Evolutionary conservation across 2,888 invertebrate genomes (phyloP), one percentile per base, ranked within the genome.

Genomic region (Orthonychiurus folsomi): DNA sequence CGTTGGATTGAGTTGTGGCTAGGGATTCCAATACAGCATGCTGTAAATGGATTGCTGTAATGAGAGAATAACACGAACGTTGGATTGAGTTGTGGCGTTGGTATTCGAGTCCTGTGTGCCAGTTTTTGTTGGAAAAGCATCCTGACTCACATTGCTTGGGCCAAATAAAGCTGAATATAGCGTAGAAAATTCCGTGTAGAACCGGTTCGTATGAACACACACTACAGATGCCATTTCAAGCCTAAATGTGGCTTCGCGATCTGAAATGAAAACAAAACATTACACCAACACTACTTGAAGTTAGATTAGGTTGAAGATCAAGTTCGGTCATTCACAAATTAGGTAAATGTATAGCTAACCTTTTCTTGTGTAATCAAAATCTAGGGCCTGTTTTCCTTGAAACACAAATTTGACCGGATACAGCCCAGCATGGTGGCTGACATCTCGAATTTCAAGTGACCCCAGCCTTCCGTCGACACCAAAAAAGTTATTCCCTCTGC

Each of bases 151-250:
- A 20, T n/a, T 15, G 20, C 5, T 3, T 25, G 52, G 25, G 5
- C 53, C 68, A 63, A 73, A 73, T 3, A 73, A 50, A 1, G 65
- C 56, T 0, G 67, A 67, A 61, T 67, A 62, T 9, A 70, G 53
- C 5, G 57, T 56, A 2, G 67, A 67, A 64, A 73, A 71, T 77
- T 94, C 94, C 23, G 86, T 85, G 59, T 94, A 84, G 80, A 96
- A 97, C 60, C 94, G 83, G 75, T 93, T 91, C 0, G 95, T 94
- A 78, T 96, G 94, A 59, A 94, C 87, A 77, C 94, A 94, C 73
- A 89, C 85, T 1, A 95, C 89, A 0, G 95, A 92, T 0, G 91
- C 86, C 89, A 94, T 91, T 74, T 87, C 85, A 28, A 95, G 76
- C 66, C 82, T 82, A 56, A 94, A 78, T 65, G 84, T 83, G 1